A percentile compares a stretch with the other conserved stretches of the same genome.
Evolutionary conservation across 2,888 invertebrate species (phyloP).

Genomic region (Heliconius charithonia): DNA sequence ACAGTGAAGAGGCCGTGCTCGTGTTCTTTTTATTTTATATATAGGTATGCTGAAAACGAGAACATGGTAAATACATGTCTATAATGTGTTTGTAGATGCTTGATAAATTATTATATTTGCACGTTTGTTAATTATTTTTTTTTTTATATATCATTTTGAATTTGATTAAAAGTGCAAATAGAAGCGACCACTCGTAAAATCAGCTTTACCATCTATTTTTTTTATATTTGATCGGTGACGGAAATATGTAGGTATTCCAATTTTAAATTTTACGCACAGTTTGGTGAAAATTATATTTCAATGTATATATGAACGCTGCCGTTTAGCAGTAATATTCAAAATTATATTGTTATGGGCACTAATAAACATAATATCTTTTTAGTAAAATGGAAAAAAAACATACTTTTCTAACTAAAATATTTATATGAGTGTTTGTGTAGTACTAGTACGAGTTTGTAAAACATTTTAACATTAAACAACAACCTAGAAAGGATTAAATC

Average conservation of each 20-base stretch:
- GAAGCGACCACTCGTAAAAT: too few species aligned
- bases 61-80: slow-evolving; percentile 1
- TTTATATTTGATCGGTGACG: too few species aligned
- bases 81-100: neutral
- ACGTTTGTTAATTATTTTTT: neutral
- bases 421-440: neutral
- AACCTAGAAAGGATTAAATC: slow-evolving; percentile 27
- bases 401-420: neutral
- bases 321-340: too few species aligned
- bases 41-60: slow-evolving; percentile 10
- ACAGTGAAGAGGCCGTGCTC: slow-evolving; percentile 26
- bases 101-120: slow-evolving; percentile 1
- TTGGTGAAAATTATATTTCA: too few species aligned
- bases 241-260: too few species aligned
- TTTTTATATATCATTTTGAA: too few species aligned
- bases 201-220: too few species aligned
- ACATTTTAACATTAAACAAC: neutral
- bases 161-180: too few species aligned
- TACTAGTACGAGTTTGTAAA: slow-evolving; percentile 1
- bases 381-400: neutral
- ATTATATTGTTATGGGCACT: too few species aligned
- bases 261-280: too few species aligned
- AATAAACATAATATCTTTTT: too few species aligned
- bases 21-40: slow-evolving; percentile 28
- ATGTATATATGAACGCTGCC: too few species aligned